Evolutionary conservation across 35 echinoderm and acorn worm genomes (phyloP).

Genomic region (Strongylocentrotus purpuratus): DNA sequence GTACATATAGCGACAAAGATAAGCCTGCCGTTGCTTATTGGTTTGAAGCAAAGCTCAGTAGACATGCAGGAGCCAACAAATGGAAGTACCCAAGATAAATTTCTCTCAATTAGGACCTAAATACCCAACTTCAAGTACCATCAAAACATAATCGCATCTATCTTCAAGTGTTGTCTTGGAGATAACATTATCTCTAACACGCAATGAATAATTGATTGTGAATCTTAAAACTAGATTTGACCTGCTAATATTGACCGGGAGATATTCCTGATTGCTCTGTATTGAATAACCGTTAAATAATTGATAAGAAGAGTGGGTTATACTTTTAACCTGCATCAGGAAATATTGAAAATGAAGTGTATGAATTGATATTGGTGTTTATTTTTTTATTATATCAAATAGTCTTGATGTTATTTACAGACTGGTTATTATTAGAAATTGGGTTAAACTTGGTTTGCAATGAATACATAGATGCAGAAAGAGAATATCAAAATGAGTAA

Average conservation of each 20-base stretch:
- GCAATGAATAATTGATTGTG: background rate
- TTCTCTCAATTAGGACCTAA: background rate
- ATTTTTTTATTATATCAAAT: too few species aligned
- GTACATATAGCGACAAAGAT: background rate
- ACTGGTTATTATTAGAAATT: too few species aligned
- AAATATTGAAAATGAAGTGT: background rate
- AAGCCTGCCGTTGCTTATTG: background rate
- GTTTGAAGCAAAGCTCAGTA: background rate
- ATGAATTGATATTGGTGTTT: background rate
- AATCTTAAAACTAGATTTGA: background rate
- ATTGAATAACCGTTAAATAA: background rate
- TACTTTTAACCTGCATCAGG: background rate
- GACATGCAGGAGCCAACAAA: background rate
- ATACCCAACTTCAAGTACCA: slow-evolving; percentile 10
- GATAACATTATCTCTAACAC: background rate
- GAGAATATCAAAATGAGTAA: too few species aligned
- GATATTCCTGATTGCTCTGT: background rate
- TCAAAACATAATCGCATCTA: background rate
- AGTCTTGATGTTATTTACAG: too few species aligned
- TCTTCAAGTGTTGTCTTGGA: background rate
- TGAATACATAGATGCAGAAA: too few species aligned
- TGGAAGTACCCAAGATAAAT: background rate
- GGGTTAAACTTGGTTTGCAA: too few species aligned
- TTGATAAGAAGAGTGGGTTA: background rate
- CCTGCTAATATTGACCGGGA: background rate